These are phyloP conservation scores for Vollenhovia emeryi DNA, from an alignment of 1,140 invertebrate genomes.

Conservation along the genomic window DNA sequence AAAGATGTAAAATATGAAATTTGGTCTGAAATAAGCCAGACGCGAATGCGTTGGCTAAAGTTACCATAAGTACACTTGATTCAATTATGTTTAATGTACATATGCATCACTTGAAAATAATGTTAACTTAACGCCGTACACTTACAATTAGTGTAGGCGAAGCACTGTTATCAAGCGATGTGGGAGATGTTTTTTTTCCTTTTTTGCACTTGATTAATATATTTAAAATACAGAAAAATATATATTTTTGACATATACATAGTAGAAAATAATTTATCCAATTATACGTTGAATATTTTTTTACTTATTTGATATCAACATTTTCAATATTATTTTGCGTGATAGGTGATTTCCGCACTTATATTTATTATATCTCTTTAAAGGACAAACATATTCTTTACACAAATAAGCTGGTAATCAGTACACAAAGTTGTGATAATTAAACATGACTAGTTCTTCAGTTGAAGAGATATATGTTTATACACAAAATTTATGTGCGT, in stretches of 20 bases:
- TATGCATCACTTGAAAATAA: slow-evolving; percentile 11
- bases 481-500: slow-evolving; percentile 3
- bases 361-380: slow-evolving; percentile 9
- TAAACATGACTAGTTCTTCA: slow-evolving; percentile 10
- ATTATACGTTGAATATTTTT: slow-evolving; percentile 12
- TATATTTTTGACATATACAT: slow-evolving; percentile 5
- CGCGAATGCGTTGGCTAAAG: background rate
- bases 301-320: background rate
- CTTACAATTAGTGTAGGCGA: background rate
- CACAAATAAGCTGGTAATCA: background rate
- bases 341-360: background rate
- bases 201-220: slow-evolving; percentile 20
- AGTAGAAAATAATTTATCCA: slow-evolving; percentile 43
- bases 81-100: slow-evolving; percentile 46
- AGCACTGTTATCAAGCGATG: background rate
- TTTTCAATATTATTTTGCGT: slow-evolving; percentile 2
- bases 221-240: slow-evolving; percentile 46
- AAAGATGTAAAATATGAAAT: slow-evolving; percentile 47
- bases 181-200: background rate
- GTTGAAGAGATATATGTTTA: background rate
- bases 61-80: slow-evolving; percentile 68
- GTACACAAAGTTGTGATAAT: background rate
- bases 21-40: slow-evolving; percentile 57
- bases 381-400: background rate
- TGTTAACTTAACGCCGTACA: background rate